Evolutionary conservation across 1,140 invertebrate species (phyloP).

Genomic region (Scylla paramamosain): DNA sequence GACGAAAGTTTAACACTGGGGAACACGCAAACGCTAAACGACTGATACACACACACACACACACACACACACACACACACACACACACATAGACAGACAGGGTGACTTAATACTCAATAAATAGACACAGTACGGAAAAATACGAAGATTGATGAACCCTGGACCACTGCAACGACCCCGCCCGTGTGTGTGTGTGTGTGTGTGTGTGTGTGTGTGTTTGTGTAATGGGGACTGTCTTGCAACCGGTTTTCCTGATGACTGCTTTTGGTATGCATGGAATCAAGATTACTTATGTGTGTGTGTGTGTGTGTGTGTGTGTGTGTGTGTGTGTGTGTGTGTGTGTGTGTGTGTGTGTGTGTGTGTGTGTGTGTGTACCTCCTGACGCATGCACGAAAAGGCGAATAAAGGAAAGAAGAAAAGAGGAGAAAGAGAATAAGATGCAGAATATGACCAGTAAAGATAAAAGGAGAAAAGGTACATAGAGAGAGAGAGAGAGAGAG

Average conservation of each 20-base stretch:
- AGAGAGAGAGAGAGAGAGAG: no score
- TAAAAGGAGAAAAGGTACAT: background rate
- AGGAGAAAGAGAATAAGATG: no score
- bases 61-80: background rate
- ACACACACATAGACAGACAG: background rate
- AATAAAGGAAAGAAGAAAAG: no score
- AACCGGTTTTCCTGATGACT: background rate
- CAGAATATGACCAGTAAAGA: background rate
- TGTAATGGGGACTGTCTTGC: background rate
- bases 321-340: background rate
- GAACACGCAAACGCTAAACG: no score
- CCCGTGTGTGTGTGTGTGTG: conserved; percentile 41
- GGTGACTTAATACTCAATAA: background rate
- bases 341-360: no score
- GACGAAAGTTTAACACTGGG: no score
- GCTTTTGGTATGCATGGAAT: conserved; percentile 19
- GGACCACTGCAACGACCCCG: background rate
- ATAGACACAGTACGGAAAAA: background rate
- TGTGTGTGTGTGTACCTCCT: no score
- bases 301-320: conserved; percentile 26
- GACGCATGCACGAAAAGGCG: no score
- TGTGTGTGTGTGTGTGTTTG: conserved; percentile 2
- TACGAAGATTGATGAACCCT: background rate
- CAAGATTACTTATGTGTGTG: background rate
- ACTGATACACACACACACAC: background rate